Evolutionary conservation across 92 coral and sea anemone genomes (phyloP).

Genomic region (Paramuricea clavata): DNA sequence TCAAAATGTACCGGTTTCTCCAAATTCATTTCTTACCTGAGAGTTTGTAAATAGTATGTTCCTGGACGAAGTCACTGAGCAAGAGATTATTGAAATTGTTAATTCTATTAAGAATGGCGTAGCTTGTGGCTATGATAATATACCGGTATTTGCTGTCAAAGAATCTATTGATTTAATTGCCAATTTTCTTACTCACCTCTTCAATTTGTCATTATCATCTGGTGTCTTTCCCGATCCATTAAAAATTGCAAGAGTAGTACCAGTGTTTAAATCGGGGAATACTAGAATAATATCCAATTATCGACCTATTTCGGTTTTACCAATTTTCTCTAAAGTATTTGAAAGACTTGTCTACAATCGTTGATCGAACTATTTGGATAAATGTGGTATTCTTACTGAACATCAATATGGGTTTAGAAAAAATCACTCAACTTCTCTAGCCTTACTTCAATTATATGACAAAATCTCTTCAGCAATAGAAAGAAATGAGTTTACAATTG

Average conservation of each 20-base stretch:
- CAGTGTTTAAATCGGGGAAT: slow-evolving; percentile 43
- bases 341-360: slow-evolving; percentile 56
- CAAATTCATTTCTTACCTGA: background rate
- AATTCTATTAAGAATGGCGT: background rate
- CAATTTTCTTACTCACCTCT: background rate
- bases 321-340: slow-evolving; percentile 55
- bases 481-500: background rate
- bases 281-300: slow-evolving; percentile 20
- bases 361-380: slow-evolving; percentile 35
- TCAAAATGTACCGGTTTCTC: background rate
- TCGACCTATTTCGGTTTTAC: slow-evolving; percentile 61
- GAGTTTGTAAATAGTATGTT: background rate
- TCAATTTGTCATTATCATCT: slow-evolving; percentile 22
- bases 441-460: slow-evolving; percentile 59
- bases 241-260: slow-evolving; percentile 41
- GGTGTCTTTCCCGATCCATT: slow-evolving; percentile 29
- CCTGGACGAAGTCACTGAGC: background rate
- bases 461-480: slow-evolving; percentile 16
- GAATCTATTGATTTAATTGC: slow-evolving; percentile 23
- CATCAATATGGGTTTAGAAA: slow-evolving; percentile 69
- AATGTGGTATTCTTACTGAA: slow-evolving; percentile 36
- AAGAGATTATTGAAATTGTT: background rate
- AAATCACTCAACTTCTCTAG: slow-evolving; percentile 58
- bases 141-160: slow-evolving; percentile 10
- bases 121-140: slow-evolving; percentile 44